Conservation (phyloP, 2,113 vertebrate genomes). For the Gallinago paraguaiae region DNA sequence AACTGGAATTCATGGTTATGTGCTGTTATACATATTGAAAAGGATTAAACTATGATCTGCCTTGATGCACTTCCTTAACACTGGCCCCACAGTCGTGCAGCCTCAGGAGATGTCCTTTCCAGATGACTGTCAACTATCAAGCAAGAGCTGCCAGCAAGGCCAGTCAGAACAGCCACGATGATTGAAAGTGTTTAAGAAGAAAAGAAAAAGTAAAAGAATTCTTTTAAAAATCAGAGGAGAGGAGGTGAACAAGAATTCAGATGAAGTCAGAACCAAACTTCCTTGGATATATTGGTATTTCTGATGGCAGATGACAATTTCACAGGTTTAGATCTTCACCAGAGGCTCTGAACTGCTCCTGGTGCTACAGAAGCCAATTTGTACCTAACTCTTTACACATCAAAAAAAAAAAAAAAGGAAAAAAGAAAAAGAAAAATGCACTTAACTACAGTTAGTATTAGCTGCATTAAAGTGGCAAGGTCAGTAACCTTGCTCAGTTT, state of each 20-base stretch:
- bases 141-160: not conserved
- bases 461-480: not conserved
- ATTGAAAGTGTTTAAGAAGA: not conserved
- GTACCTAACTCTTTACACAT: not conserved
- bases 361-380: not conserved
- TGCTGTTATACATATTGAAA: not conserved
- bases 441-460: not conserved
- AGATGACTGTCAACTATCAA: not conserved
- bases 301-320: not conserved
- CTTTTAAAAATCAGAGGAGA: not conserved
- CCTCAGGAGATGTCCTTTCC: not conserved
- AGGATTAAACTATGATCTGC: not conserved
- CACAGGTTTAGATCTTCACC: not conserved
- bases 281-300: not conserved
- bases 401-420: not conserved
- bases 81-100: not conserved
- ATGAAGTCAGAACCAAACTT: not conserved
- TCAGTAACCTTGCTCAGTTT: not conserved
- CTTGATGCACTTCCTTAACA: not conserved
- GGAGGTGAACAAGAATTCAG: not conserved
- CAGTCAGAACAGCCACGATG: not conserved
- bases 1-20: not conserved
- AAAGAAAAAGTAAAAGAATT: not conserved
- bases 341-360: not conserved
- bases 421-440: not conserved